Conservation (phyloP, 2,113 vertebrate genomes). For the Dicerorhinus sumatrensis region DNA sequence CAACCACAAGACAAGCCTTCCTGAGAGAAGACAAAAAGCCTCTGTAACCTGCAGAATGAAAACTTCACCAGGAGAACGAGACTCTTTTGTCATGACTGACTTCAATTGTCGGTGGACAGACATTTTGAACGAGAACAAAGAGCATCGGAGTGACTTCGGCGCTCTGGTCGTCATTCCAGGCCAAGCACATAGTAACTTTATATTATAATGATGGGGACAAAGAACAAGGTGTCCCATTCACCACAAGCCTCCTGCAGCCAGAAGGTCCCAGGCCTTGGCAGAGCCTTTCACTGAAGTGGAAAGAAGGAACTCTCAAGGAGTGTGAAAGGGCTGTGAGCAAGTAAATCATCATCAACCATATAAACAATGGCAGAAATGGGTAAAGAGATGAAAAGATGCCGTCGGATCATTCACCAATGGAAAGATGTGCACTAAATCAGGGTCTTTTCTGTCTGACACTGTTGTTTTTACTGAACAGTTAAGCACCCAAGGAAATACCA, state of each 20-base stretch:
- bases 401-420: constrained; percentile 19
- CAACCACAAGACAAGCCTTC: constrained; percentile 45
- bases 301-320: constrained; percentile 44
- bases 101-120: constrained; percentile 38
- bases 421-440: constrained; percentile 49
- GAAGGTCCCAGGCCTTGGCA: not conserved
- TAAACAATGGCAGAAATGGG: constrained; percentile 7
- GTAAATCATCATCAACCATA: constrained; percentile 1
- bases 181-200: constrained; percentile 60
- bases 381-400: not conserved
- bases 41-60: constrained; percentile 66
- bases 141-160: not conserved
- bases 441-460: not conserved
- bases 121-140: constrained; percentile 72
- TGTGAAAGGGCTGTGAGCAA: constrained; percentile 4
- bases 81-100: constrained; percentile 63
- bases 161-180: constrained; percentile 6
- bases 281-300: constrained; percentile 37
- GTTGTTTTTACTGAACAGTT: constrained; percentile 65
- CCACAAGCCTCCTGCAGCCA: not conserved
- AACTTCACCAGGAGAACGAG: constrained; percentile 53
- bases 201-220: constrained; percentile 51
- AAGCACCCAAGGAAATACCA: constrained; percentile 70
- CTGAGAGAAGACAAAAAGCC: constrained; percentile 67
- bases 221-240: constrained; percentile 75